Evolutionary conservation across 1,140 invertebrate species (phyloP).

Genomic region (Euwallacea similis): DNA sequence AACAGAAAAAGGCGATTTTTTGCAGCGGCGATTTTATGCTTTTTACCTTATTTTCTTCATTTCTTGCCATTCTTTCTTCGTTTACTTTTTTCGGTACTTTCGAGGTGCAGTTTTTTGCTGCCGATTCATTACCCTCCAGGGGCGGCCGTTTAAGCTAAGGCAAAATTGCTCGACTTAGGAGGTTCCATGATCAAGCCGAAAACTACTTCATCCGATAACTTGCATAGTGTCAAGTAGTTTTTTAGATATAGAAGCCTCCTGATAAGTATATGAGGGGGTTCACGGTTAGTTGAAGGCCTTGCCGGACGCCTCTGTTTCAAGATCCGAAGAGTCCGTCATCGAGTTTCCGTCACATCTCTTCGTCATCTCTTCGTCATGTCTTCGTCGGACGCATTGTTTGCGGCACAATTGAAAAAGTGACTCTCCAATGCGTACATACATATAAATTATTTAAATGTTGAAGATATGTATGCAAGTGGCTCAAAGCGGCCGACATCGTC

Average conservation of each 20-base stretch:
- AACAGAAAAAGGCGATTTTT: conserved; percentile 25
- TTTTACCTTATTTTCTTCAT: conserved; percentile 27
- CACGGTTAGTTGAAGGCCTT: no score
- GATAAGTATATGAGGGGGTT: no score
- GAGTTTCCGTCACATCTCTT: conserved; percentile 43
- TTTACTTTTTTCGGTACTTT: conserved; percentile 13
- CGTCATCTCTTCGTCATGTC: conserved; percentile 31
- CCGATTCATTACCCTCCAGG: conserved; percentile 10
- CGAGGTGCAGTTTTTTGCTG: conserved; percentile 18
- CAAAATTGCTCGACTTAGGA: no score
- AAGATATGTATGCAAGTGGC: conserved; percentile 52
- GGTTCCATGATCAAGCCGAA: no score
- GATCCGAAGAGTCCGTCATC: conserved; percentile 42
- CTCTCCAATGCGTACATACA: conserved; percentile 51
- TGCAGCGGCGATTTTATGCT: conserved; percentile 13
- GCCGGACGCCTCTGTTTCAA: conserved; percentile 13
- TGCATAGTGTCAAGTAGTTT: no score
- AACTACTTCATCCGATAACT: no score
- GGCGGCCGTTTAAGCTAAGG: not conserved
- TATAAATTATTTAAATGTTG: conserved; percentile 55
- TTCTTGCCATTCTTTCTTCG: conserved; percentile 17
- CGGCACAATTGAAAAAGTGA: conserved; percentile 52
- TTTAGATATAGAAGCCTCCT: no score
- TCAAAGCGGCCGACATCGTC: conserved; percentile 50
- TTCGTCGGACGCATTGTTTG: conserved; percentile 47